Evolutionary conservation across 2,888 invertebrate genomes (phyloP), one percentile per base, ranked within the genome.

Genomic region (Rosalia funebris): DNA sequence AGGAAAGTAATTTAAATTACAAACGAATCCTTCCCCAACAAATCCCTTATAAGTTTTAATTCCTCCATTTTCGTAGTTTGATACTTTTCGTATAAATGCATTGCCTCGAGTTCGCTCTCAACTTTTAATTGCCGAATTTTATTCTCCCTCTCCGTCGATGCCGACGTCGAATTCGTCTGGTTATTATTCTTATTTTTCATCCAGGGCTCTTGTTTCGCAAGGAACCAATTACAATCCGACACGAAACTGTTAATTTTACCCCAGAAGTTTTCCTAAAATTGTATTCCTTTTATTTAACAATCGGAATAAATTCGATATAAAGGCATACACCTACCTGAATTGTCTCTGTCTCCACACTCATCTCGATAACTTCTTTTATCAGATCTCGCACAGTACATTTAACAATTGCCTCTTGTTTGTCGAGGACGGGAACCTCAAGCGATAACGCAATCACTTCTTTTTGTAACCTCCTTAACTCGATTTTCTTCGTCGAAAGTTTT

Each of bases 51-150:
- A 12, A 45, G 20, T 48, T 54, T 45, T 19, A 70, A 47, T 36
- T 65, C 52, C 16, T 50, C 48, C 16, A 69, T 55, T 53, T 64
- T 63, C 12, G 37, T 54, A 20, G 36, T 50, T 52, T 68, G 71
- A 58, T 62, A 68, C 42, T 59, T 53, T 48, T 63, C 54, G 36
- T 55, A 69, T 3, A 32, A 31, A 1, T 55, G 39, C 19, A 65
- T 42, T 4, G 60, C 69, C 50, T 65, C 60, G 3, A 70, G 37
- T 42, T 66, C 54, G 2, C 68, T 65, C 60, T 66, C 55, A 25
- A 69, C 16, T 60, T 66, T 58, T 20, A 62, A 54, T 17, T 62
- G 53, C 20, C 46, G 42, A 17, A 60, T 14, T 41, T 47, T 57
- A 15, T 39, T 32, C 41, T 53, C 41, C 45, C 48, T 58, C 1